Evolutionary conservation across 2,888 invertebrate genomes (phyloP), one percentile per base, ranked within the genome.

Genomic region (Tortricodes alternella): DNA sequence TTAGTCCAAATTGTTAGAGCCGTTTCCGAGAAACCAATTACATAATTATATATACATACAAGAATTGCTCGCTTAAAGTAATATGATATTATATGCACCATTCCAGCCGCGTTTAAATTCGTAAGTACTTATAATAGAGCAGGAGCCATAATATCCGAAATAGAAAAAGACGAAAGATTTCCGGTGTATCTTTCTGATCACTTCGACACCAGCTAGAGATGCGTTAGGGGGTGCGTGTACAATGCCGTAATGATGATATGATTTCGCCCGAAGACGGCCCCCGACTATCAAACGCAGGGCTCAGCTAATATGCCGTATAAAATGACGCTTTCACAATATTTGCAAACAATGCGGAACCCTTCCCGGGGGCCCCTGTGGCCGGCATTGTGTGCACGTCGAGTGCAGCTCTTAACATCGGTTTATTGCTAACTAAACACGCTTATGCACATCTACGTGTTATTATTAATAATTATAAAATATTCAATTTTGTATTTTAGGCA

Each of bases 281-380:
- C 77, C 73, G 72, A 68, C 83, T 80, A 87, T 89, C 89, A 89
- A 85, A 82, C 72, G 85, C 89, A 89, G 80, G 69, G 77, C 80
- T 71, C 62, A 66, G 73, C 83, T 89, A 90, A 90, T 89, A 88
- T 68, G 76, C 78, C 89, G 89, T 89, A 87, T 88, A 83, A 88
- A 90, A 89, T 89, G 84, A 84, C 70, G 85, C 85, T 87, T 89
- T 89, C 90, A 90, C 79, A 90, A 90, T 90, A 89, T 90, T 89
- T 83, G 88, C 89, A 89, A 90, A 90, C 90, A 90, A 89, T 83
- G 67, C 68, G 71, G 82, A 75, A 80, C 87, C 85, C 85, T 83
- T 80, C 82, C 66, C 67, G 67, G 48, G 63, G 66, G 67, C 74
- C 75, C 78, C 71, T 76, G 80, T 67, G 74, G 75, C 71, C 64